Evolutionary conservation across 2,797 vertebrate genomes (phyloP), one percentile per base, ranked within the genome.

Genomic region (Argentina silus): DNA sequence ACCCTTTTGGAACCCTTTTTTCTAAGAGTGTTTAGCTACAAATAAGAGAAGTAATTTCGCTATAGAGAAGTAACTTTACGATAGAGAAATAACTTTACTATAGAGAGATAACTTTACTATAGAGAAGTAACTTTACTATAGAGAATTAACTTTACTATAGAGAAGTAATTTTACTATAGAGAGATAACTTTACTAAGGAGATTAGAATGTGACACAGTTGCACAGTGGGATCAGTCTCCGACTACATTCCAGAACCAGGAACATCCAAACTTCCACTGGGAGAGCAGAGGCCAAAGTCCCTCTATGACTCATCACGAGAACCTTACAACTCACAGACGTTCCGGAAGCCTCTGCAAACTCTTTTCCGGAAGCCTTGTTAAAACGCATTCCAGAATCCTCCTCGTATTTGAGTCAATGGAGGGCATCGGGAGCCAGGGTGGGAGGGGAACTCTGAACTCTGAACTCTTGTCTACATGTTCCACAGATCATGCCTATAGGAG

Each of bases 201-300:
- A 86, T 86, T 83, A 82, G 81, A 63, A 81, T 76, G 69, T 47
- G 73, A 81, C 86, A 76, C 85, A 82, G 88, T 88, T 87, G 90
- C 88, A 89, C 90, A 89, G 88, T 87, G 82, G 82, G 73, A 86
- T 82, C 61, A 45, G 3, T 81, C 81, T 75, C 70, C 57, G 73
- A 82, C 79, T 71, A 78, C 81, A 56, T 57, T 45, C 27, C 9
- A 64, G 14, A 19, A 55, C 19, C 78, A 53, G 19, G 69, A 27
- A 62, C n/a, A n/a, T n/a, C n/a, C n/a, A n/a, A n/a, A 17, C 23
- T 19, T 63, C 60, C 14, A n/a, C n/a, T n/a, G n/a, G n/a, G n/a
- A n/a, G n/a, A 27, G 42, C 3, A 4, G 23, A 42, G 12, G 15
- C 74, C 68, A 78, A 74, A 78, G 36, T 53, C 42, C 19, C 21